These are phyloP conservation scores for Brenthis daphne DNA, from an alignment of 2,888 invertebrate genomes.

Conservation along the genomic window DNA sequence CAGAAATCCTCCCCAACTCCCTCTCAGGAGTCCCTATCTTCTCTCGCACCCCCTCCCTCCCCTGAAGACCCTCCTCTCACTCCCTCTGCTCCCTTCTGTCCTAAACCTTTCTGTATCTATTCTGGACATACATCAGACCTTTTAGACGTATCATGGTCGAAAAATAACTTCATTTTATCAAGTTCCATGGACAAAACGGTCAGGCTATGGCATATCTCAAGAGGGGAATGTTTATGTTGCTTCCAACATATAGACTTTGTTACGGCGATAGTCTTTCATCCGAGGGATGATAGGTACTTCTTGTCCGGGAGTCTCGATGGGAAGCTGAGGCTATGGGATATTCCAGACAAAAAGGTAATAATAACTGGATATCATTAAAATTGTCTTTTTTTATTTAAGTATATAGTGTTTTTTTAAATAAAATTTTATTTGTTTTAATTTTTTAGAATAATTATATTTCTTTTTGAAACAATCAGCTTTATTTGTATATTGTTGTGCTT, in stretches of 20 bases:
- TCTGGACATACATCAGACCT: conserved; percentile 97
- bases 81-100: conserved; percentile 89
- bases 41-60: conserved; percentile 78
- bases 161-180: conserved; percentile 98
- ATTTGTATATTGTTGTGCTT: not conserved
- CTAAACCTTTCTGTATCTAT: conserved; percentile 95
- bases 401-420: too few relatives aligned
- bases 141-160: conserved; percentile 98
- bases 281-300: conserved; percentile 94
- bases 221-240: conserved; percentile 98
- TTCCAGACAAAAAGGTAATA: conserved; percentile 95
- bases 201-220: conserved; percentile 96
- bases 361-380: too few relatives aligned
- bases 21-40: conserved; percentile 94
- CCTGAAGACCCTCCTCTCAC: conserved; percentile 81
- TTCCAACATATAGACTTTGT: conserved; percentile 99
- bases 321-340: conserved; percentile 99
- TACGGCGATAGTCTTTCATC: conserved; percentile 99
- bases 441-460: too few relatives aligned
- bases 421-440: too few relatives aligned
- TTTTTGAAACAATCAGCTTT: not conserved
- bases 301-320: conserved; percentile 98
- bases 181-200: conserved; percentile 99
- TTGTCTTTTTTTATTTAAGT: not conserved
- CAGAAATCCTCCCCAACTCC: conserved; percentile 95